Evolutionary conservation across 2,888 invertebrate genomes (phyloP).

Genomic region (Drosophila prostipennis): DNA sequence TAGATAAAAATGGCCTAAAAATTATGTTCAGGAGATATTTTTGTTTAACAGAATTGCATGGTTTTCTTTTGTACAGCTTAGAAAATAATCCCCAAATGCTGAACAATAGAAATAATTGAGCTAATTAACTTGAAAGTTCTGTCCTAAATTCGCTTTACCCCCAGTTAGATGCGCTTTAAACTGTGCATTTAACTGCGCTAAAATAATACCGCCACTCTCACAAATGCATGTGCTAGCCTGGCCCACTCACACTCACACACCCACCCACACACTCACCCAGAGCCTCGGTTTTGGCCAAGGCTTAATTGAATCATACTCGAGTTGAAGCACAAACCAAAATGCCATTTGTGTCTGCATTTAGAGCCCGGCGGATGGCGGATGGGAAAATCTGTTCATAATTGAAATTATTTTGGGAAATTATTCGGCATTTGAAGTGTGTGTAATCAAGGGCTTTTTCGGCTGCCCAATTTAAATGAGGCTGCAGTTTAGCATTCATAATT

Average conservation of each 20-base stretch:
- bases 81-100: background rate
- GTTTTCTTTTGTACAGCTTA: background rate
- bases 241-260: slow-evolving; percentile 4
- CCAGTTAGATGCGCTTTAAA: slow-evolving; percentile 18
- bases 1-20: background rate
- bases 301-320: slow-evolving; percentile 64
- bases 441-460: slow-evolving; percentile 33
- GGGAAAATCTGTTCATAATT: slow-evolving; percentile 64
- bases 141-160: background rate
- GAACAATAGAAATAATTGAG: slow-evolving; percentile 1
- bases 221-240: slow-evolving; percentile 1
- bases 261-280: background rate
- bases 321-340: slow-evolving; percentile 47
- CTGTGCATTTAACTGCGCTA: slow-evolving; percentile 25
- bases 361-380: background rate
- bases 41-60: background rate
- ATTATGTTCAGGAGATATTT: no score
- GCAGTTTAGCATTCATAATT: slow-evolving; percentile 47
- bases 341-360: slow-evolving; percentile 39
- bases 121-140: slow-evolving; percentile 14
- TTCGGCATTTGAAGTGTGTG: slow-evolving; percentile 43
- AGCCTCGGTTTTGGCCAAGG: slow-evolving; percentile 28
- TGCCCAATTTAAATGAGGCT: slow-evolving; percentile 41
- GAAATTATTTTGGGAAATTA: slow-evolving; percentile 62
- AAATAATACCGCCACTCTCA: slow-evolving; percentile 21